phyloP scores from a whole-genome alignment of 2,797 vertebrate species.

The Anabas testudineus region DNA sequence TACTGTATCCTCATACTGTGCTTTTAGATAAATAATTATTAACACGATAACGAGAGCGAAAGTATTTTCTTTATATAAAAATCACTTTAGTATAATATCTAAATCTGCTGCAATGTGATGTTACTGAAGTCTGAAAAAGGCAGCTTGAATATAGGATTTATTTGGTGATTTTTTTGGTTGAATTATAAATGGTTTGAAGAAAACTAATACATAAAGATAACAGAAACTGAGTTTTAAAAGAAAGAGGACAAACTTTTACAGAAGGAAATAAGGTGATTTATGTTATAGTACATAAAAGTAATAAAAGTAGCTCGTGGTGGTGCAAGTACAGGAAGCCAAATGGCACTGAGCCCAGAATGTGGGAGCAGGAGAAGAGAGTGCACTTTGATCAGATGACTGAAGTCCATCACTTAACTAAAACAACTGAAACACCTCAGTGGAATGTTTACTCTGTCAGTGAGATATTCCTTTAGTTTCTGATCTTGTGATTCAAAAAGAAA shows the following conservation, averaged over 20 bases:
- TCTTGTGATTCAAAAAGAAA: constrained; percentile 18
- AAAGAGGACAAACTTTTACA: constrained; percentile 8
- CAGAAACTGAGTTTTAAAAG: constrained; percentile 3
- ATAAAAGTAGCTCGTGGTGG: constrained; percentile 60
- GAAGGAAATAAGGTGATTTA: constrained; percentile 17
- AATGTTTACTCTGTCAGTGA: constrained; percentile 24
- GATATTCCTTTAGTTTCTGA: constrained; percentile 36
- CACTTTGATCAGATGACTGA: constrained; percentile 59
- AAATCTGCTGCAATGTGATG: not conserved
- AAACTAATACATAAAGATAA: not conserved
- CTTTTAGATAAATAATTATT: not conserved
- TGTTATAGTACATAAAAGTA: constrained; percentile 36
- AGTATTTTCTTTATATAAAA: too few species aligned
- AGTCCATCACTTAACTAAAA: constrained; percentile 41
- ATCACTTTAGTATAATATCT: not conserved
- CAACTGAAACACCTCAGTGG: constrained; percentile 15
- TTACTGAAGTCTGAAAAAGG: not conserved
- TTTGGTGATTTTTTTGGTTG: not conserved
- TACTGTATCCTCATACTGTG: not conserved
- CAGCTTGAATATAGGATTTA: not conserved
- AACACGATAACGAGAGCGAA: too few species aligned
- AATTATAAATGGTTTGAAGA: too few species aligned
- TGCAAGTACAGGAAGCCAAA: constrained; percentile 50
- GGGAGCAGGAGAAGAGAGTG: constrained; percentile 30
- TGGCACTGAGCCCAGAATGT: constrained; percentile 51